A percentile compares a stretch with the other conserved stretches of the same genome.
phyloP scores from a whole-genome alignment of 1,140 invertebrate genomes.

The Drosophila nigromelanica region DNA sequence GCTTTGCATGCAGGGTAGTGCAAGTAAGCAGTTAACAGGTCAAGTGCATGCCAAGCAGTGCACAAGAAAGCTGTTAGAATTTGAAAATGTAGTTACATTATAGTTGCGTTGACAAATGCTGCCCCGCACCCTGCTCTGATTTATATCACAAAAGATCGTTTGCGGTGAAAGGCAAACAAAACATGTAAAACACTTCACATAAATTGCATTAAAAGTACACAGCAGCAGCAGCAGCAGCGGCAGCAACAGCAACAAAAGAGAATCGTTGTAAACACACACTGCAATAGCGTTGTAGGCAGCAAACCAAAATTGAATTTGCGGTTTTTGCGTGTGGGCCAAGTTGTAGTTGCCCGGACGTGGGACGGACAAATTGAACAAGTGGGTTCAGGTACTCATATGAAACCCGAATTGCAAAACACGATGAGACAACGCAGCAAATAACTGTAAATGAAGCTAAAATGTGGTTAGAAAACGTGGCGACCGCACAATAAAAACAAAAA shows the following conservation, averaged over 20 bases:
- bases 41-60: background rate
- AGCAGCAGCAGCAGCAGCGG: constrained; percentile 7
- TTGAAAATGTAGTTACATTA: background rate
- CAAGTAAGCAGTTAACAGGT: background rate
- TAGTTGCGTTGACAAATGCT: background rate
- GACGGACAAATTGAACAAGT: constrained; percentile 25
- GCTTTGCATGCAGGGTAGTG: background rate
- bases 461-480: constrained; percentile 54
- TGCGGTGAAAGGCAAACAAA: constrained; percentile 61
- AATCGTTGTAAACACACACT: constrained; percentile 53
- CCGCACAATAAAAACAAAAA: constrained; percentile 34
- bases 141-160: constrained; percentile 62
- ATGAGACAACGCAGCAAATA: constrained; percentile 55
- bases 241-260: constrained; percentile 27
- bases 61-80: constrained; percentile 1
- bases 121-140: background rate
- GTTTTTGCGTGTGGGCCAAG: constrained; percentile 46
- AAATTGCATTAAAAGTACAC: constrained; percentile 69
- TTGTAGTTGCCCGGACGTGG: constrained; percentile 3
- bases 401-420: constrained; percentile 2
- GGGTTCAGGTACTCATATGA: constrained; percentile 12
- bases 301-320: constrained; percentile 78
- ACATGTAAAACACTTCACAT: constrained; percentile 68
- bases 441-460: constrained; percentile 78
- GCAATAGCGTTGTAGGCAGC: constrained; percentile 66